Percentiles rank a stretch among this genome's conserved stretches.
Conservation (phyloP, 92 coral and sea anemone species). For the Galaxea fascicularis region DNA sequence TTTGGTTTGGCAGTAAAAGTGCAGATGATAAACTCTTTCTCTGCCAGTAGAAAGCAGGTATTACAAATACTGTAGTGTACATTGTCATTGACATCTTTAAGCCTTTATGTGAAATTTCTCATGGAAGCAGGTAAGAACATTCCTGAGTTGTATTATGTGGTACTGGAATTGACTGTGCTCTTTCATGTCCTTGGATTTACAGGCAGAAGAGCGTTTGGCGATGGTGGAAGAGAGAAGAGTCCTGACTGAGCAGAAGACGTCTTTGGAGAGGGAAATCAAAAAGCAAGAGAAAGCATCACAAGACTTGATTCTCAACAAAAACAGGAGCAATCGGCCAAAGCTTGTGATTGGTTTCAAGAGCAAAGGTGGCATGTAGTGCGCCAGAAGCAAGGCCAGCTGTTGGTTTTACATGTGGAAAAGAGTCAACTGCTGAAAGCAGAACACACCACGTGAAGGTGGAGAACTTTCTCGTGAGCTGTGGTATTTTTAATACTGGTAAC, state of each 20-base stretch:
- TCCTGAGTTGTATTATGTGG: too few species aligned
- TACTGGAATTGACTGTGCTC: neutral
- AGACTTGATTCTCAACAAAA: slow-evolving; percentile 94
- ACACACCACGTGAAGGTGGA: neutral
- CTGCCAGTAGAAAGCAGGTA: neutral
- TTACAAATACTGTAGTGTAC: too few species aligned
- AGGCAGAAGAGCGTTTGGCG: slow-evolving; percentile 97
- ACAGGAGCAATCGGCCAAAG: slow-evolving; percentile 88
- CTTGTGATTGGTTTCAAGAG: slow-evolving; percentile 91
- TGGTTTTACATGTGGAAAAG: too few species aligned
- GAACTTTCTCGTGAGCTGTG: neutral
- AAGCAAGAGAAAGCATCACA: slow-evolving; percentile 96
- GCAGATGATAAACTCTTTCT: neutral
- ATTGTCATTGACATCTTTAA: too few species aligned
- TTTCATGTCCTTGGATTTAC: slow-evolving; percentile 5
- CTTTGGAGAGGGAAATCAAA: slow-evolving; percentile 89
- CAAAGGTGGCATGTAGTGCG: slow-evolving; percentile 43
- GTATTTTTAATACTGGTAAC: slow-evolving; percentile 7
- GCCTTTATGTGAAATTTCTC: neutral
- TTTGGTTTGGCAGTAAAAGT: too few species aligned
- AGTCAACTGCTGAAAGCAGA: neutral
- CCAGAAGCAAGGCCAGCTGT: neutral
- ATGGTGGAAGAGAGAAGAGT: slow-evolving; percentile 95
- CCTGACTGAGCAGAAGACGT: slow-evolving; percentile 84
- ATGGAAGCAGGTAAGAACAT: slow-evolving; percentile 7